Conservation (phyloP, 2,113 vertebrate species). For the Balaeniceps rex region DNA sequence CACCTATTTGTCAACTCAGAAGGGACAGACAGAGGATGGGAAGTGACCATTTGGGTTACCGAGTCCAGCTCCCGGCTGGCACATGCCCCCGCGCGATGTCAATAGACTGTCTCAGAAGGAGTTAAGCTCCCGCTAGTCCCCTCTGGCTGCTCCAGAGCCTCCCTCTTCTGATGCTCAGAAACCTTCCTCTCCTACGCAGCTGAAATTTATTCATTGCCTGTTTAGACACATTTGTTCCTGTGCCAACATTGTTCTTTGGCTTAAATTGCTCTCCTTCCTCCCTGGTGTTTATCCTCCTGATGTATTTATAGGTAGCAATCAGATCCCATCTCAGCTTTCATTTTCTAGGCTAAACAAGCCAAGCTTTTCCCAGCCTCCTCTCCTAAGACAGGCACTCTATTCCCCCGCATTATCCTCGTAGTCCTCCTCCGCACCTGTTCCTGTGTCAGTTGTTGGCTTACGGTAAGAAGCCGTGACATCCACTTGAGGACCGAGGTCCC, state of each 20-base stretch:
- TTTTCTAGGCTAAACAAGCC: not conserved
- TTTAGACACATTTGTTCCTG: not conserved
- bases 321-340: slow-evolving; percentile 6
- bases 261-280: slow-evolving; percentile 20
- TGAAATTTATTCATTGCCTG: not conserved
- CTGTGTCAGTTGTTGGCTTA: not conserved
- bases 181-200: not conserved
- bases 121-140: not conserved
- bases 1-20: not conserved
- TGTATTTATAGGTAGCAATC: slow-evolving; percentile 20
- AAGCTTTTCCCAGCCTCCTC: not conserved
- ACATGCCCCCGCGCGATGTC: fast-evolving
- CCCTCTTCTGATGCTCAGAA: not conserved
- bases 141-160: not conserved
- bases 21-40: not conserved
- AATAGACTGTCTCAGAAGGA: fast-evolving
- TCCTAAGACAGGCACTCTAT: not conserved
- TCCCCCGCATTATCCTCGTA: not conserved
- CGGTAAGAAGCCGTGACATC: fast-evolving
- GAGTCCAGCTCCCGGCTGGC: not conserved
- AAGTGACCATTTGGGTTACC: not conserved
- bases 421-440: not conserved
- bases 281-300: not conserved
- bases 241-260: slow-evolving; percentile 13
- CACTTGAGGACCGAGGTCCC: not conserved